Conservation (phyloP, 2,888 invertebrate genomes). For the Yponomeuta malinellus region DNA sequence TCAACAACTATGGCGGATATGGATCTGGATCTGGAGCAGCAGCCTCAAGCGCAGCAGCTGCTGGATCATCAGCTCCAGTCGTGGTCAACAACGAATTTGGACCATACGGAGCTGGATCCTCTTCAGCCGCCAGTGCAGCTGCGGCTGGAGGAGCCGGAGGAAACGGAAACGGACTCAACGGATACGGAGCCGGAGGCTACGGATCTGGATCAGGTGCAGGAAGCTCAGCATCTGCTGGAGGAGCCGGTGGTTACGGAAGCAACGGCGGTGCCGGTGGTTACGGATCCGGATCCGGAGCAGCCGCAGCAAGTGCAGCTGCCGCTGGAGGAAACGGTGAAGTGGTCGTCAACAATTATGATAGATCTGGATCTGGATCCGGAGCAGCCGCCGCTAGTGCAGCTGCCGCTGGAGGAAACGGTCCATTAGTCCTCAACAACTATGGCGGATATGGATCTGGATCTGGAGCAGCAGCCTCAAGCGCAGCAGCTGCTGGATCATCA, state of each 20-base stretch:
- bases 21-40: no score
- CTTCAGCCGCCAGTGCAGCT: no score
- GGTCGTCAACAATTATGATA: slow-evolving; percentile 5
- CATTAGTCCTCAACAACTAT: neutral
- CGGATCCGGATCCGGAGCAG: slow-evolving; percentile 11
- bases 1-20: neutral
- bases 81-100: neutral
- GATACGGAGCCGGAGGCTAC: no score
- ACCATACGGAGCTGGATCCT: neutral
- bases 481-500: no score
- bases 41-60: no score
- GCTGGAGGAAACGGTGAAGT: slow-evolving; percentile 6
- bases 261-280: neutral
- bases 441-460: neutral
- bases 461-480: neutral
- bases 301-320: slow-evolving; percentile 12
- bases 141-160: no score
- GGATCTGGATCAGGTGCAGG: no score
- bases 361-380: slow-evolving; percentile 15
- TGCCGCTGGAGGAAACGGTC: slow-evolving; percentile 24
- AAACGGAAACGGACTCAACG: no score
- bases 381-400: slow-evolving; percentile 30
- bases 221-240: no score
- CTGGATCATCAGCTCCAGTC: no score
- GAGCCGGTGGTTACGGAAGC: no score